Evolutionary conservation across 2,113 vertebrate species (phyloP), one percentile per base, ranked within the genome.

Genomic region (Nerophis lumbriciformis): DNA sequence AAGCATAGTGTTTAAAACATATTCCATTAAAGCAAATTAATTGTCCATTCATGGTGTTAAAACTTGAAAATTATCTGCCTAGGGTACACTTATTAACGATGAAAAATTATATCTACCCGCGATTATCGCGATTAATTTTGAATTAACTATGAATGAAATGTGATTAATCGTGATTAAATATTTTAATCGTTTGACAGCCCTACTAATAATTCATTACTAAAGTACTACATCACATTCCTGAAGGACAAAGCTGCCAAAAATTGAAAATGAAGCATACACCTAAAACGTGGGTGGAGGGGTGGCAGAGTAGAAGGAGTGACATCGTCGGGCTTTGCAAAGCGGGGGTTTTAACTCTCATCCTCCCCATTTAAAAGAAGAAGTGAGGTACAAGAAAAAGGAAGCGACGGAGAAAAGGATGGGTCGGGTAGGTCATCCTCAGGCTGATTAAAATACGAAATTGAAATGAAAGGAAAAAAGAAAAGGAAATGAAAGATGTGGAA

Each of bases 321-420:
- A 4, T 71, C 48, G 48, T 82, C 85, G n/a, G 87, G 81, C 58
- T 85, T 86, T 21, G 84, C 84, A 77, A 89, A 89, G 53, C 87
- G 84, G 6, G 84, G 87, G 53, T 84, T 89, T 35, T 86, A 71
- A 16, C 45, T 59, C 28, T 69, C 69, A 19, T 61, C 66, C 2
- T 66, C 56, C 9, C 71, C 77, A 35, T 68, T 67, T 16, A 66
- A 73, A 49, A 47, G 52, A 69, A 63, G 77, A 72, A 52, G 56
- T 4, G 76, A 51, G 5, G 75, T 53, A 56, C 67, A 61, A 55
- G 68, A 61, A 67, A 68, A 69, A 59, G 76, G 82, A 14, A 37
- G 69, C 75, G 72, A 48, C 45, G 72, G 57, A 77, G 78, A 71
- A 53, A 49, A 53, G 44, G 73, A 68, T 11, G 56, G 61, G 68